phyloP scores from a whole-genome alignment of 2,888 invertebrate species.

The Acanthopleura granulata region DNA sequence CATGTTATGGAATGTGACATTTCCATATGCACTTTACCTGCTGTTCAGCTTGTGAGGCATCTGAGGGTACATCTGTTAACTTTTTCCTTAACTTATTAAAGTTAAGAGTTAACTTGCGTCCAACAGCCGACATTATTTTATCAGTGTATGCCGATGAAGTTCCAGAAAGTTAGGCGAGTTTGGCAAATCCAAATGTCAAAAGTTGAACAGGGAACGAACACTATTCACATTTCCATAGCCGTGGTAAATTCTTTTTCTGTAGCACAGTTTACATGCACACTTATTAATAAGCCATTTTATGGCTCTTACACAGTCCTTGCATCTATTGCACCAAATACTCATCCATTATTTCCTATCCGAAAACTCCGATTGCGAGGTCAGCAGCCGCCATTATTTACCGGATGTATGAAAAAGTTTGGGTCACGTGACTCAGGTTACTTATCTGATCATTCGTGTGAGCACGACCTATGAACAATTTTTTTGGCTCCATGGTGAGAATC shows the following conservation, averaged over 20 bases:
- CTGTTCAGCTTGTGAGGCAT: neutral
- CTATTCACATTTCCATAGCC: too few species aligned
- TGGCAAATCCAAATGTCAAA: neutral
- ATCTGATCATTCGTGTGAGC: too few species aligned
- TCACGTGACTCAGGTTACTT: too few species aligned
- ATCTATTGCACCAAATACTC: too few species aligned
- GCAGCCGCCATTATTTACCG: conserved; percentile 5
- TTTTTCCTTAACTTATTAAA: neutral
- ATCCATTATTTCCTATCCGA: too few species aligned
- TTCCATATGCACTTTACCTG: neutral
- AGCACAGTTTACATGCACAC: too few species aligned
- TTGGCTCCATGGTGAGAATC: too few species aligned
- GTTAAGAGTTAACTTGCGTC: neutral
- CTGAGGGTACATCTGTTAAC: neutral
- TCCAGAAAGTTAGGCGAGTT: neutral
- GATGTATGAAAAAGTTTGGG: neutral
- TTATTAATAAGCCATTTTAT: too few species aligned
- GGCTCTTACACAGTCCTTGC: too few species aligned
- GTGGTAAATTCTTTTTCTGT: too few species aligned
- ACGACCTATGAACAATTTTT: too few species aligned
- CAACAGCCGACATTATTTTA: neutral
- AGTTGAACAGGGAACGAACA: neutral
- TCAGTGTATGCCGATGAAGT: neutral
- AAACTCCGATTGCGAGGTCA: neutral
- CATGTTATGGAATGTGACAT: too few species aligned